These are phyloP conservation scores for Heterodera carotae DNA, from an alignment of 1,140 invertebrate species.

Conservation along the genomic window DNA sequence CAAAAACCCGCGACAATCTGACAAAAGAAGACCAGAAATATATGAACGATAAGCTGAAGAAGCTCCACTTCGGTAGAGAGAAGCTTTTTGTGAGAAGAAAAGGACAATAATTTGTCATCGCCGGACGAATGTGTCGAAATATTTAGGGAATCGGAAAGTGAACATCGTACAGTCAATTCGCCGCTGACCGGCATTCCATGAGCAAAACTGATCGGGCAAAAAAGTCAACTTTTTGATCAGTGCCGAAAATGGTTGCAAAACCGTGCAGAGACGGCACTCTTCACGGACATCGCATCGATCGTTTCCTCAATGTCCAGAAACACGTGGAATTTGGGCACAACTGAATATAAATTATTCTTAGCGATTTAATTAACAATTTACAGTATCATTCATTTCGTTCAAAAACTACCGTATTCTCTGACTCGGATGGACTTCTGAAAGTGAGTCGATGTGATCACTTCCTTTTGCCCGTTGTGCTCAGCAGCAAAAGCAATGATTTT, in stretches of 20 bases:
- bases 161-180: conserved; percentile 14
- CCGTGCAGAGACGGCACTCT: neutral
- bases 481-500: conserved; percentile 19
- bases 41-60: neutral
- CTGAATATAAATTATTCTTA: neutral
- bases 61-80: conserved; percentile 22
- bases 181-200: conserved; percentile 29
- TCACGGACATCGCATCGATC: conserved; percentile 8
- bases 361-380: neutral
- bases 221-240: neutral
- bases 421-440: conserved; percentile 10
- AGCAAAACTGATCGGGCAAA: conserved; percentile 24
- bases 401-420: conserved; percentile 6
- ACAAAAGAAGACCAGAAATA: neutral
- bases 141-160: neutral
- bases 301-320: conserved; percentile 18
- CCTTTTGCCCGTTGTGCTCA: conserved; percentile 4
- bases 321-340: conserved; percentile 21
- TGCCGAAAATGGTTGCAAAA: neutral
- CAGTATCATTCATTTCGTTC: neutral
- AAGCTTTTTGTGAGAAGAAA: neutral
- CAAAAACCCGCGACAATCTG: conserved; percentile 13
- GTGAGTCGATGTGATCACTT: neutral
- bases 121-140: neutral
- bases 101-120: neutral